Evolutionary conservation across 64 coral and sea anemone genomes (phyloP).

Genomic region (Exaiptasia diaphana): DNA sequence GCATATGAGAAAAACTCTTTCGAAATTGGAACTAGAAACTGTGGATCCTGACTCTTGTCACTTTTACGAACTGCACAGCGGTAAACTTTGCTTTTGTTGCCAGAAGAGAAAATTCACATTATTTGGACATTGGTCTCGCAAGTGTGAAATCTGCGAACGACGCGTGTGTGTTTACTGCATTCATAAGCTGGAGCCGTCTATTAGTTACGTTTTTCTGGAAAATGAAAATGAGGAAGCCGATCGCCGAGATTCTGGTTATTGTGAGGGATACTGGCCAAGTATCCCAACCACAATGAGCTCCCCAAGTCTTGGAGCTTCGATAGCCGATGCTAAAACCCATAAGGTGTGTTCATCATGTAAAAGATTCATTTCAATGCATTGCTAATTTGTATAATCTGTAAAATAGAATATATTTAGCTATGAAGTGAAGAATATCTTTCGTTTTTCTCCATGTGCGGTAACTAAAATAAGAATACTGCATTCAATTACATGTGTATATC

Average conservation of each 20-base stretch:
- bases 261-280: background rate
- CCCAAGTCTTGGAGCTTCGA: background rate
- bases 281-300: background rate
- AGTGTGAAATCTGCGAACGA: slow-evolving; percentile 2
- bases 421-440: too few relatives aligned
- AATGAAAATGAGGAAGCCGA: background rate
- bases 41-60: background rate
- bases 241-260: slow-evolving; percentile 14
- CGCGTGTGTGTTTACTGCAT: background rate
- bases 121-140: slow-evolving; percentile 20
- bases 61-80: background rate
- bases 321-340: background rate
- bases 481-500: too few relatives aligned
- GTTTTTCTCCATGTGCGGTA: too few relatives aligned
- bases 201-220: slow-evolving; percentile 16
- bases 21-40: background rate
- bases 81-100: slow-evolving; percentile 6
- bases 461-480: too few relatives aligned
- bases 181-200: slow-evolving; percentile 1
- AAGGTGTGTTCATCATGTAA: slow-evolving; percentile 16
- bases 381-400: slow-evolving; percentile 9
- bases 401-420: too few relatives aligned
- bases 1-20: slow-evolving; percentile 19
- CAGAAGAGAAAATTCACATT: slow-evolving; percentile 6
- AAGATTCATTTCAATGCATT: slow-evolving; percentile 13